Base-by-base conservation (phyloP, 2,888 invertebrate species). In the Cacoxenus indagator region DNA sequence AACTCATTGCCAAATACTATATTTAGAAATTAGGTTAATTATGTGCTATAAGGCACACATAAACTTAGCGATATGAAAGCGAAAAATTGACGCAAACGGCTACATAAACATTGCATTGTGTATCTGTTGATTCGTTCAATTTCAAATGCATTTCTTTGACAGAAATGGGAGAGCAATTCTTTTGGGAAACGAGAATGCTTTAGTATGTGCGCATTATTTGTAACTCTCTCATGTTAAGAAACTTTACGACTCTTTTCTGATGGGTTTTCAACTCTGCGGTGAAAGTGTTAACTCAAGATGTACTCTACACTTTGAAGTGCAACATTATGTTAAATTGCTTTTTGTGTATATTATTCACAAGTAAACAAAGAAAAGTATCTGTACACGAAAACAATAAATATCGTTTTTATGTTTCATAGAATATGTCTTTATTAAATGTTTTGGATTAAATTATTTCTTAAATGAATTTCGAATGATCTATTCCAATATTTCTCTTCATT, bases 11-110 rank as follows among this genome's bases (percentile, higher is more conserved):
- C 74, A 70, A 72, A 72, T 75, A 71, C 68, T 80, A 81, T 82
- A 77, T 74, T 74, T 75, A 78, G 77, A 76, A 75, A 68, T 80
- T 83, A 73, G 80, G 80, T 83, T 83, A 80, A 83, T 81, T 79
- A 81, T 69, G 83, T 74, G 69, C 72, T 70, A 68, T 64, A 29
- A 57, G 71, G 43, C 46, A 65, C 55, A 29, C n/a, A 29, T 54
- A 37, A 37, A 37, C 6, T 11, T 37, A 46, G n/a, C 46, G 5
- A 9, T 31, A 31, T 31, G 46, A 46, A 46, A 46, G 4, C n/a
- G n/a, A 11, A 46, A 11, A 11, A 11, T 37, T 37, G 14, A 5
- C n/a, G n/a, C 46, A 14, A n/a, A 5, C n/a, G n/a, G n/a, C n/a
- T 17, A 46, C 14, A 3, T 31, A 6, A 31, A 9, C 31, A 31